Conservation (phyloP, 2,113 vertebrate species). For the Australoheros scitulus region DNA sequence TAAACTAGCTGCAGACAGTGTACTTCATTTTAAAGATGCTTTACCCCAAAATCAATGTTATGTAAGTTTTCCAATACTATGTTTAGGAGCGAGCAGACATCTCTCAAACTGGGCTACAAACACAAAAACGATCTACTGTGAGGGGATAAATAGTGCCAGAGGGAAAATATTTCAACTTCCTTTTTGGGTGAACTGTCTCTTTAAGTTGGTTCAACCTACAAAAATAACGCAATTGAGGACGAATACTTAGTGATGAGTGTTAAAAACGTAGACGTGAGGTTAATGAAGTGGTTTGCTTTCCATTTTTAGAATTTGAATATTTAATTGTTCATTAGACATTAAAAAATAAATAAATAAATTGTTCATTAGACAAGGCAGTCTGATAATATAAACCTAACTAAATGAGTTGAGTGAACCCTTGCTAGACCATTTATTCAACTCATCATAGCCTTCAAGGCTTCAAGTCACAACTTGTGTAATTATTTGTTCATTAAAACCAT, state of each 20-base stretch:
- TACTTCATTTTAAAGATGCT: too few relatives aligned
- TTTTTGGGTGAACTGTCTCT: neutral
- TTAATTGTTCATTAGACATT: neutral
- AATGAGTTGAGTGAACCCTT: neutral
- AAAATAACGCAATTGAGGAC: neutral
- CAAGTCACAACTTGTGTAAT: neutral
- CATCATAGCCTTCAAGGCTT: neutral
- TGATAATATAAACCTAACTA: neutral
- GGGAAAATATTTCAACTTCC: neutral
- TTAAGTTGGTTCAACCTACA: neutral
- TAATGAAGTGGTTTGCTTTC: neutral
- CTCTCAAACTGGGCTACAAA: too few relatives aligned
- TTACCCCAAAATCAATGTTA: too few relatives aligned
- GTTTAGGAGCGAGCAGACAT: too few relatives aligned
- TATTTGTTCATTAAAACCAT: neutral
- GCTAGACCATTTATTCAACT: neutral
- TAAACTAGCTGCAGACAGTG: too few relatives aligned
- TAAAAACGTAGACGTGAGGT: neutral
- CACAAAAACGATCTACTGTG: too few relatives aligned
- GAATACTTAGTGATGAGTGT: neutral
- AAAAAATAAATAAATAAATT: neutral
- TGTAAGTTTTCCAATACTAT: too few relatives aligned
- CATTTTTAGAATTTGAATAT: neutral
- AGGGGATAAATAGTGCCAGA: too few relatives aligned
- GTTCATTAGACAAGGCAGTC: neutral